Evolutionary conservation across 1,140 invertebrate species (phyloP).

Genomic region (Camponotus vicinus): DNA sequence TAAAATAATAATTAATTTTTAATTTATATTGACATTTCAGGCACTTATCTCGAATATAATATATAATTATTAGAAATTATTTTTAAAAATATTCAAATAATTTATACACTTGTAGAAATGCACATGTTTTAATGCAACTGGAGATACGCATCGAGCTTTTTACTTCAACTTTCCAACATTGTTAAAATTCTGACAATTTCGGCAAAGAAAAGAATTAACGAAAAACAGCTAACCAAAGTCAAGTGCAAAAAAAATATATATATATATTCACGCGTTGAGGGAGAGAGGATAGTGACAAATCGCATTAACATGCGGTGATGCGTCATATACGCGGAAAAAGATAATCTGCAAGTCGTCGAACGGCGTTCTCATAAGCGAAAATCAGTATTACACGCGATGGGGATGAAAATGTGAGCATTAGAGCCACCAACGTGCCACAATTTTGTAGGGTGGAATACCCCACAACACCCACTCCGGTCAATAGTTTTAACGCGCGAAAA

Average conservation of each 20-base stretch:
- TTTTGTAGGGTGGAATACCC: not conserved
- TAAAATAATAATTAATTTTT: too few species aligned
- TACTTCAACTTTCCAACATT: too few species aligned
- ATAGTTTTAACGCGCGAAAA: slow-evolving; percentile 58
- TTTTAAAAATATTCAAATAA: too few species aligned
- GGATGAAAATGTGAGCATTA: slow-evolving; percentile 55
- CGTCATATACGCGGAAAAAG: slow-evolving; percentile 43
- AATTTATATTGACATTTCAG: too few species aligned
- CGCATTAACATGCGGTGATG: slow-evolving; percentile 18
- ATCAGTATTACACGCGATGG: slow-evolving; percentile 44
- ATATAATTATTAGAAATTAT: too few species aligned
- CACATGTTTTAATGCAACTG: too few species aligned
- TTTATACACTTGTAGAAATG: too few species aligned
- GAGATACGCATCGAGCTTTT: too few species aligned
- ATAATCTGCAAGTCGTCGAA: slow-evolving; percentile 50
- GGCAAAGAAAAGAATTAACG: not conserved
- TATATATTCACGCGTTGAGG: not conserved
- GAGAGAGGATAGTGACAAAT: slow-evolving; percentile 8
- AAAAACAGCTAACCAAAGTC: not conserved
- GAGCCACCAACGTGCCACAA: slow-evolving; percentile 60
- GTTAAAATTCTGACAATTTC: not conserved
- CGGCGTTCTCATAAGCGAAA: slow-evolving; percentile 41
- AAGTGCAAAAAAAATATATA: not conserved
- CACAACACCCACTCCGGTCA: slow-evolving; percentile 41
- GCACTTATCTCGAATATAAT: too few species aligned